Base-by-base conservation (phyloP, 1,140 invertebrate species). In the Catajapyx aquilonaris region DNA sequence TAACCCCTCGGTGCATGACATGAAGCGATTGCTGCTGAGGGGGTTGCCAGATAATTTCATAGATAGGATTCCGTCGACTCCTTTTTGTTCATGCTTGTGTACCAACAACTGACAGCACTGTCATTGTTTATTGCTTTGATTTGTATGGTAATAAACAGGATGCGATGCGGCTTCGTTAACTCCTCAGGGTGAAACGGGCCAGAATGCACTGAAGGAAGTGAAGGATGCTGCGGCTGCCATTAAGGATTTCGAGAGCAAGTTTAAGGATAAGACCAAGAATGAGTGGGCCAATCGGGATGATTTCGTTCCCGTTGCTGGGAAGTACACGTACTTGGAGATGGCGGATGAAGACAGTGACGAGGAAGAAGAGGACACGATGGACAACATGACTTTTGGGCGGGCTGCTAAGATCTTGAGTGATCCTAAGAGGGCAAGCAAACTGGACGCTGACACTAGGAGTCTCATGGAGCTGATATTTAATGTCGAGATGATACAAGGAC, bases 401-500 rank as follows among this genome's bases (percentile, higher is more conserved):
- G n/a, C n/a, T n/a, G n/a, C n/a, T n/a, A n/a, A n/a, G n/a, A n/a
- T 5, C 13, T 19, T 34, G 15, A 25, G 22, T 9, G 35, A 33
- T 13, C 34, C 38, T n/a, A n/a, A 19, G 23, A 37, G 23, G 18
- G n/a, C 35, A 10, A 42, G 45, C 25, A 39, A 37, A 23, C 44
- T 63, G 10, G 49, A 57, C 34, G 37, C 44, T 15, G 36, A 47
- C 5, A 63, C 61, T 4, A 53, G 57, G 38, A 30, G 45, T 11
- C 48, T 62, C 21, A 44, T 63, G n/a, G 51, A 56, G 30, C 49
- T 62, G 5, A 58, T 63, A 7, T 62, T 63, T 47, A 52, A 58
- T 39, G 43, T 52, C 33, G 59, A 62, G 40, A 63, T 62, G 59
- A 62, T 63, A 39, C 50, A 48, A 32, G 48, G 50, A 5, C 48